These are phyloP conservation scores for Prietella phreatophila DNA, from an alignment of 2,113 vertebrate species.

Conservation along the genomic window DNA sequence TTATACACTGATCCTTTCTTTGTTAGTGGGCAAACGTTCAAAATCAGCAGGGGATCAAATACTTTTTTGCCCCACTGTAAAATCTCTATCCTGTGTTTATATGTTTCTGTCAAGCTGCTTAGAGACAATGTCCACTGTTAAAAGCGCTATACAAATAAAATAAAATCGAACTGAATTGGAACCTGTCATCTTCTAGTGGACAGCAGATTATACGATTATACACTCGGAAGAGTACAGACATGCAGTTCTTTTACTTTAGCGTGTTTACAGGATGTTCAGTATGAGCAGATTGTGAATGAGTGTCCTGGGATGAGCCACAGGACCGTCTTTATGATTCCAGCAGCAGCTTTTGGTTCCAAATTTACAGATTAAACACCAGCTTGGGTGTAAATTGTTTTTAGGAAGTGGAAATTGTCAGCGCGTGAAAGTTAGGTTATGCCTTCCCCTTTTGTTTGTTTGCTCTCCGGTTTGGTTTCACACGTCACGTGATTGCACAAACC, in stretches of 20 bases:
- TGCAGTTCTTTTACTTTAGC: neutral
- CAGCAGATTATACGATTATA: neutral
- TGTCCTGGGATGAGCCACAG: neutral
- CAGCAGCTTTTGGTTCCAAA: neutral
- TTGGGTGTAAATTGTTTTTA: neutral
- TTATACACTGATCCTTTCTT: no score
- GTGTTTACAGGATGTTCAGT: neutral
- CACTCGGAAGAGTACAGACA: neutral
- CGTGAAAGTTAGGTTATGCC: neutral
- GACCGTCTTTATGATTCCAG: neutral
- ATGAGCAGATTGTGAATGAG: neutral
- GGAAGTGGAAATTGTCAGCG: neutral
- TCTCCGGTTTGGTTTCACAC: neutral
- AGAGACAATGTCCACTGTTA: no score
- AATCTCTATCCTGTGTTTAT: no score
- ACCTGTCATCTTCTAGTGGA: neutral
- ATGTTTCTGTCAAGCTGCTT: no score
- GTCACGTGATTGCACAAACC: neutral
- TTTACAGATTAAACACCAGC: neutral
- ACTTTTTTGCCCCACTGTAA: no score
- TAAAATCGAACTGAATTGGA: neutral
- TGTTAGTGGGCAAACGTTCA: no score
- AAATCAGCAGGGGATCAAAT: no score
- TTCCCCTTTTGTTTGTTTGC: no score
- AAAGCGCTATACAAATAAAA: no score